Percentiles rank a stretch among this genome's conserved stretches.
Conservation (phyloP, 2,113 vertebrate species). For the Corythornis madagascariensis region DNA sequence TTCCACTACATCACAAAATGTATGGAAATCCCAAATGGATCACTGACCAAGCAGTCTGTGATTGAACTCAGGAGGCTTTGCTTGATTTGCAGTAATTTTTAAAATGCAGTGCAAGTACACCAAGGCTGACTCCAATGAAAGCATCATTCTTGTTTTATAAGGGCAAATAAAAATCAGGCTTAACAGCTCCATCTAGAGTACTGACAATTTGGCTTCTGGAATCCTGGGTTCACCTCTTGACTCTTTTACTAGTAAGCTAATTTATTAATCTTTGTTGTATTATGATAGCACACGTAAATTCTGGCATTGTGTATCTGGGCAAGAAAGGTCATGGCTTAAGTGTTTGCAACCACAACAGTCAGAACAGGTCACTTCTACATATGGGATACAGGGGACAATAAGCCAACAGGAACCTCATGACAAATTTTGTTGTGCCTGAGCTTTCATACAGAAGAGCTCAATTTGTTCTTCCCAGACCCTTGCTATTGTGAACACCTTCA, state of each 20-base stretch:
- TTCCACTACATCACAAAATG: background rate
- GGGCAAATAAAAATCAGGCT: background rate
- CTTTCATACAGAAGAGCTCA: background rate
- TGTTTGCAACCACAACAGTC: background rate
- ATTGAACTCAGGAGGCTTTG: background rate
- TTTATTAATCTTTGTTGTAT: background rate
- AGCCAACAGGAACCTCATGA: background rate
- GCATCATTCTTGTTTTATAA: background rate
- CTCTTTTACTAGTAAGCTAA: background rate
- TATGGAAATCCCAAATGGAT: background rate
- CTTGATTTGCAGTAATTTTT: background rate
- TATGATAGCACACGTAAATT: background rate
- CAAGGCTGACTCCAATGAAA: background rate
- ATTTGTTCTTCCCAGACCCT: background rate
- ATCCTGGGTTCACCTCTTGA: background rate
- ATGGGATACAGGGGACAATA: background rate
- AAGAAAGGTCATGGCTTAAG: background rate
- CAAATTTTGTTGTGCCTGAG: background rate
- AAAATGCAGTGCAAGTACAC: background rate
- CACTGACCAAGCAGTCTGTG: background rate
- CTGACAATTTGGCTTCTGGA: background rate
- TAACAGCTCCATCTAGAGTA: background rate
- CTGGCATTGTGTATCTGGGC: background rate
- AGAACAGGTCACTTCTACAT: background rate
- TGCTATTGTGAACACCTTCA: background rate